Conservation (phyloP, 2,888 invertebrate species). For the Cerastis leucographa region DNA sequence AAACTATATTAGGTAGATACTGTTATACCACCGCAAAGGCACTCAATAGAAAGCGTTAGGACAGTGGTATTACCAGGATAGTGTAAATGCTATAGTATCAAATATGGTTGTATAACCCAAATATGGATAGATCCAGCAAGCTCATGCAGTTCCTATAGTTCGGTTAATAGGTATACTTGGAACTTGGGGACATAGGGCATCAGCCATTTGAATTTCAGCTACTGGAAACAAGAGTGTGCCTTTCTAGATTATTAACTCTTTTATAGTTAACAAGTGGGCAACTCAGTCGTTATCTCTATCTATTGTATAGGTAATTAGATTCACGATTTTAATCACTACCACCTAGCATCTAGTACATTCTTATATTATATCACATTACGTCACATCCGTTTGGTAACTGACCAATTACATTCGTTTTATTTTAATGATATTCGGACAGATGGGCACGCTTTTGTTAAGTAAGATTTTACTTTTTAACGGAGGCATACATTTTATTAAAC, state of each 20-base stretch:
- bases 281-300: conserved; percentile 17
- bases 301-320: conserved; percentile 45
- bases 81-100: neutral
- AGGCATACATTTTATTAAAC: conserved; percentile 46
- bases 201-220: neutral
- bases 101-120: no score
- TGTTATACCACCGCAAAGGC: no score
- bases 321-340: conserved; percentile 22
- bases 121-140: neutral
- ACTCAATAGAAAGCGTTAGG: neutral
- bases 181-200: no score
- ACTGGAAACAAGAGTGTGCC: neutral
- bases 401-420: conserved; percentile 48
- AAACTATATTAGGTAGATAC: neutral
- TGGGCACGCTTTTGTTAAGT: conserved; percentile 37
- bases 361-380: conserved; percentile 39
- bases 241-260: conserved; percentile 1
- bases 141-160: neutral
- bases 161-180: neutral
- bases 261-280: neutral
- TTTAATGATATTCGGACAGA: conserved; percentile 42
- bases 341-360: conserved; percentile 30
- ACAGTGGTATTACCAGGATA: neutral
- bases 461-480: conserved; percentile 42
- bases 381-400: conserved; percentile 34